Base-by-base conservation (phyloP, 2,797 vertebrate genomes). In the Micropoecilia bifurca region DNA sequence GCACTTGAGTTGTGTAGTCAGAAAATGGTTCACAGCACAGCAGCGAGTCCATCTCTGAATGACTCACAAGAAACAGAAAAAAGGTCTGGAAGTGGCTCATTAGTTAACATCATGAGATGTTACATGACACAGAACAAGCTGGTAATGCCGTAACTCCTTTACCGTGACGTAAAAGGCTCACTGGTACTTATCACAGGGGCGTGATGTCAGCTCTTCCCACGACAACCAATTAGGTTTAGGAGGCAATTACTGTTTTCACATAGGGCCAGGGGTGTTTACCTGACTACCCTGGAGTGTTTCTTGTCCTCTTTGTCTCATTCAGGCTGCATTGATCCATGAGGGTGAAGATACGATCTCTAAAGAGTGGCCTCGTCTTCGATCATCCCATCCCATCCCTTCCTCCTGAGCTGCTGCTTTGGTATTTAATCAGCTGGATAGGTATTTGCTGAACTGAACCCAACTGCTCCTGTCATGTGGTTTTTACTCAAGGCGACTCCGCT, bases 361-460 rank as follows among this genome's bases (percentile, higher is more conserved):
- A 73, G 43, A 88, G 57, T 78, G 59, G 75, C 59, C 57, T 83
- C 57, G 79, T 66, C 33, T 59, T 87, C 73, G 55, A 73, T 86
- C 73, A 82, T 86, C 69, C 77, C 71, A 82, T 86, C 69, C 77
- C 71, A 46, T 88, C 88, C 82, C 73, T 86, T 77, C 74, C 74
- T 28, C 30, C 57, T 79, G 82, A 80, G 73, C 81, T 78, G 71
- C 75, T 22, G 43, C 77, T 90, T 91, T 81, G 87, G 91, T 90
- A 92, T 90, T 93, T 86, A 68, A 92, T 88, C 46, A 69, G 83
- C 61, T 73, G 75, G 78, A 83, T 81, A 55, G 77, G 89, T 88
- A 85, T 92, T 90, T 86, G 88, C 88, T 92, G 89, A 94, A 92
- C 83, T 87, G 63, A 74, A 77, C 66, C 68, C 77, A 88, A 90